Conservation (phyloP, 2,888 invertebrate genomes). For the Spisula subtruncata region DNA sequence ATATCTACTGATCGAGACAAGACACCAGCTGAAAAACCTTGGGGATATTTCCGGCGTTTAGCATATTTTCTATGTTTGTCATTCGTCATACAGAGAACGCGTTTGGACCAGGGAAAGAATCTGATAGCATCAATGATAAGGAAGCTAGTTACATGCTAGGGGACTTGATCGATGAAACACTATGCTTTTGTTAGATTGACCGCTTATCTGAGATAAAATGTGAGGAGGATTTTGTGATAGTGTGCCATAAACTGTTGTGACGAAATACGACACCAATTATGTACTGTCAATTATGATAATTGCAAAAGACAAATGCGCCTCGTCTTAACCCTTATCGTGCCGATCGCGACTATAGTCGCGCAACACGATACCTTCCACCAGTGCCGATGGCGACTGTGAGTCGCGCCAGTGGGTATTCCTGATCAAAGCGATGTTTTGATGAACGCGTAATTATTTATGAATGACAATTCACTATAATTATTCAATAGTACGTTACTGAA, state of each 20-base stretch:
- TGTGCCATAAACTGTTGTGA: constrained; percentile 31
- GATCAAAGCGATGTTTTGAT: too few relatives aligned
- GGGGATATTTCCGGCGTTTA: constrained; percentile 42
- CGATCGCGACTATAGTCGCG: too few relatives aligned
- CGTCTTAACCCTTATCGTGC: too few relatives aligned
- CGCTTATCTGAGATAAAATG: constrained; percentile 20
- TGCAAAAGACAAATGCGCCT: constrained; percentile 37
- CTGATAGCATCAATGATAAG: neutral
- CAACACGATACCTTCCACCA: too few relatives aligned
- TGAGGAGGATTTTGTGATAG: constrained; percentile 30
- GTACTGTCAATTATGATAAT: constrained; percentile 43
- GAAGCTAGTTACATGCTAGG: constrained; percentile 3
- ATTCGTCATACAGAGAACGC: neutral
- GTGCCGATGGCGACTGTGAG: too few relatives aligned
- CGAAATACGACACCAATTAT: constrained; percentile 34
- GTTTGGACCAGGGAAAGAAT: neutral
- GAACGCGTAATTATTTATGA: too few relatives aligned
- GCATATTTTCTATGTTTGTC: constrained; percentile 52
- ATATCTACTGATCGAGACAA: constrained; percentile 26
- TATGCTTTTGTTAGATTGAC: constrained; percentile 12
- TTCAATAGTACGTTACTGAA: too few relatives aligned
- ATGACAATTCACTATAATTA: too few relatives aligned
- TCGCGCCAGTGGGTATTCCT: too few relatives aligned
- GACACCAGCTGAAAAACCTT: constrained; percentile 39
- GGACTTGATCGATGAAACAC: constrained; percentile 20